These are phyloP conservation scores for Macrosteles quadrilineatus DNA, from an alignment of 1,140 invertebrate species.

Conservation along the genomic window DNA sequence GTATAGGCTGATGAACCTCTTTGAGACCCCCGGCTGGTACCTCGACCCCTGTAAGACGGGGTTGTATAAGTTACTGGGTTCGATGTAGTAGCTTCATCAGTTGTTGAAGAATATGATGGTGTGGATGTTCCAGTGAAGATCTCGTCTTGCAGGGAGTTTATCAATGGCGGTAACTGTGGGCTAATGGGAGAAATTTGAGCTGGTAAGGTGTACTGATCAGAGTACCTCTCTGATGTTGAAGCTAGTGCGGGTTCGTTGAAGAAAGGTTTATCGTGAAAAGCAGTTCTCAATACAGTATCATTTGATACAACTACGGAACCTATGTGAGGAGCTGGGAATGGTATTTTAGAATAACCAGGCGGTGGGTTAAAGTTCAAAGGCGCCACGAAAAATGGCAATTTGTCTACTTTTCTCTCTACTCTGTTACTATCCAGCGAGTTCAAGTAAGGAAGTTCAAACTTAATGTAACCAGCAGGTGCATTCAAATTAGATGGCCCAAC, in stretches of 20 bases:
- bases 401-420: slow-evolving; percentile 69
- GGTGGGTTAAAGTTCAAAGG: slow-evolving; percentile 79
- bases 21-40: slow-evolving; percentile 31
- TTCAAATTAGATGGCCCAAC: slow-evolving; percentile 73
- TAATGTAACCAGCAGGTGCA: slow-evolving; percentile 68
- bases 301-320: slow-evolving; percentile 72
- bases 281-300: slow-evolving; percentile 33
- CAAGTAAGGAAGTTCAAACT: slow-evolving; percentile 80
- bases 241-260: background rate
- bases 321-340: slow-evolving; percentile 79
- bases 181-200: slow-evolving; percentile 37
- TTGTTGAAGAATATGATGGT: background rate
- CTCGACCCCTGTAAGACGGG: slow-evolving; percentile 27
- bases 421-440: slow-evolving; percentile 70
- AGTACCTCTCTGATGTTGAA: slow-evolving; percentile 3
- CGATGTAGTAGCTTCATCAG: slow-evolving; percentile 21
- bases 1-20: slow-evolving; percentile 18
- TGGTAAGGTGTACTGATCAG: slow-evolving; percentile 34
- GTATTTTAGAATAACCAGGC: slow-evolving; percentile 77
- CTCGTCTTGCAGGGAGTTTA: slow-evolving; percentile 38
- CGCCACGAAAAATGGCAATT: slow-evolving; percentile 80
- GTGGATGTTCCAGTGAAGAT: slow-evolving; percentile 32
- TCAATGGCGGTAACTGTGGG: slow-evolving; percentile 37
- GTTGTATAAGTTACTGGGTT: slow-evolving; percentile 22
- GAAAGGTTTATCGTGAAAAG: slow-evolving; percentile 32